phyloP scores from a whole-genome alignment of 1,140 invertebrate species.

The Drosophila orena region DNA sequence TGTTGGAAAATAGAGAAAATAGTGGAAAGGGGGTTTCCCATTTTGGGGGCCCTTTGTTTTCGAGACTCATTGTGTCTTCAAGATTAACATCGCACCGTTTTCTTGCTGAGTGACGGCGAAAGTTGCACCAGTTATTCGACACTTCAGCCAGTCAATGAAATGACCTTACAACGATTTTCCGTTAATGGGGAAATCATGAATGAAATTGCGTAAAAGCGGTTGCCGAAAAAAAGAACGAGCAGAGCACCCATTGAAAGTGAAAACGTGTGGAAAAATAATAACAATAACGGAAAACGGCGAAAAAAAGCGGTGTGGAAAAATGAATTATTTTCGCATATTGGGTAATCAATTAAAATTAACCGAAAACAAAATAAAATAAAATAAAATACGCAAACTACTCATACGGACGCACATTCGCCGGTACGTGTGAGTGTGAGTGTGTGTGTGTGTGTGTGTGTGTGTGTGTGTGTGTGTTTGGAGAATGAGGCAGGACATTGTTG shows the following conservation, averaged over 20 bases:
- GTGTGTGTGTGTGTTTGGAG: neutral
- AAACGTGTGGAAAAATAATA: conserved; percentile 63
- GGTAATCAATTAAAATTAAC: conserved; percentile 83
- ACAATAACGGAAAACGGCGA: conserved; percentile 42
- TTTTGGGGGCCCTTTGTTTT: conserved; percentile 46
- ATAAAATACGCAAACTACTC: conserved; percentile 56
- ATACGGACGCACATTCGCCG: neutral
- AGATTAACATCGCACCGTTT: conserved; percentile 62
- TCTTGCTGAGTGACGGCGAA: conserved; percentile 54
- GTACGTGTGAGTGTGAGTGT: neutral
- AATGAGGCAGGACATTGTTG: conserved; percentile 58
- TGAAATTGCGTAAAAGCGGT: conserved; percentile 60
- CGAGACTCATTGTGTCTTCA: conserved; percentile 65
- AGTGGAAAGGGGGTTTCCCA: conserved; percentile 13
- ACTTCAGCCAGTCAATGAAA: conserved; percentile 42
- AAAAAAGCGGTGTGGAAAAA: conserved; percentile 39
- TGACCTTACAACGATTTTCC: conserved; percentile 43
- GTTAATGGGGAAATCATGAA: conserved; percentile 70
- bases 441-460: neutral
- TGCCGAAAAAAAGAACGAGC: conserved; percentile 18
- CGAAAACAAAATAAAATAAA: conserved; percentile 69
- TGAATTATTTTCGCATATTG: conserved; percentile 73
- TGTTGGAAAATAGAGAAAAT: conserved; percentile 30
- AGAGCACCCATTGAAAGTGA: conserved; percentile 50
- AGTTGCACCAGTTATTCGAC: conserved; percentile 17